phyloP scores from a whole-genome alignment of 2,797 vertebrate species.

The Chaetodon trifasciatus region DNA sequence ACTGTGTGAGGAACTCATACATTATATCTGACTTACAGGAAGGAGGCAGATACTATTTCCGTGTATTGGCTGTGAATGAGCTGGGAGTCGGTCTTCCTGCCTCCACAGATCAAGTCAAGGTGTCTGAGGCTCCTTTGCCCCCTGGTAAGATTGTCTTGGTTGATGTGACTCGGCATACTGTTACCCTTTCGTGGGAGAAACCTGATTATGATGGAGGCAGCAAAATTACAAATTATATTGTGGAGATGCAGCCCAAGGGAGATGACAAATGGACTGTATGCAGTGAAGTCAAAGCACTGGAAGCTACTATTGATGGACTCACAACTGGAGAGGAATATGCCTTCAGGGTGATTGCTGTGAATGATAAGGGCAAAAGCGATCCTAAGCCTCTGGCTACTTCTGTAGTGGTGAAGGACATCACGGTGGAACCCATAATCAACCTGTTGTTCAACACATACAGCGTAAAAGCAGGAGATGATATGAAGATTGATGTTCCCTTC shows the following conservation, averaged over 20 bases:
- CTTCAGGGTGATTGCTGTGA: slow-evolving; percentile 94
- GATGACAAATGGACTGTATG: slow-evolving; percentile 96
- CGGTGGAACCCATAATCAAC: slow-evolving; percentile 91
- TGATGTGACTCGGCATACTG: slow-evolving; percentile 93
- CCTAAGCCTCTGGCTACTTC: slow-evolving; percentile 92
- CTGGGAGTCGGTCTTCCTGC: slow-evolving; percentile 94
- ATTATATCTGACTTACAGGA: slow-evolving; percentile 93
- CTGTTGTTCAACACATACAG: slow-evolving; percentile 93
- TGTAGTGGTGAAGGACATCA: slow-evolving; percentile 94
- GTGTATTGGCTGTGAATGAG: slow-evolving; percentile 96
- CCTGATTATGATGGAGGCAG: slow-evolving; percentile 98
- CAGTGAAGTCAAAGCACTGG: slow-evolving; percentile 93
- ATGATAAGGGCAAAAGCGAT: slow-evolving; percentile 98
- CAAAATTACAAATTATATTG: slow-evolving; percentile 94
- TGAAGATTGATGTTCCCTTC: slow-evolving; percentile 96
- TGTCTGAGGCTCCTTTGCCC: slow-evolving; percentile 93
- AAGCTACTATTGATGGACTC: slow-evolving; percentile 92
- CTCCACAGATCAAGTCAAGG: slow-evolving; percentile 91
- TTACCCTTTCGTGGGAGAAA: slow-evolving; percentile 96
- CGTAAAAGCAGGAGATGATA: slow-evolving; percentile 95
- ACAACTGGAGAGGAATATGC: slow-evolving; percentile 94
- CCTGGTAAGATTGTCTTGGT: slow-evolving; percentile 93
- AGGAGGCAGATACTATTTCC: slow-evolving; percentile 95
- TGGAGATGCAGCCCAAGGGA: slow-evolving; percentile 97
- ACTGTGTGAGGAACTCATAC: slow-evolving; percentile 94